phyloP scores from a whole-genome alignment of 2,113 vertebrate species.

The Platanista minor region DNA sequence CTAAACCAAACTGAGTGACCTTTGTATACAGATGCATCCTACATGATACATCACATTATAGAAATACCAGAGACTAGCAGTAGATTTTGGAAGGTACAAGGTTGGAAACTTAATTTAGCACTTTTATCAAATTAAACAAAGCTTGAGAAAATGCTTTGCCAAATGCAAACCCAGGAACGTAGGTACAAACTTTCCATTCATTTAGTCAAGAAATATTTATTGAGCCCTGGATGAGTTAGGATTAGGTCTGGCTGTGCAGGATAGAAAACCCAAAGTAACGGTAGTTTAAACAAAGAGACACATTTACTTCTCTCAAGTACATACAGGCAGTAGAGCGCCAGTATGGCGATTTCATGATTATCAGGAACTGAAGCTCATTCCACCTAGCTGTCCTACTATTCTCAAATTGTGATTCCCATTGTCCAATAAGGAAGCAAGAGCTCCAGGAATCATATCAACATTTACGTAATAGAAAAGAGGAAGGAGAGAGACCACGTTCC shows the following conservation, averaged over 20 bases:
- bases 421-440: not conserved
- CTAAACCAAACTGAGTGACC: not conserved
- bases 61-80: not conserved
- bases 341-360: rapidly evolving
- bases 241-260: not conserved
- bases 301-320: not conserved
- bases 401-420: not conserved
- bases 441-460: not conserved
- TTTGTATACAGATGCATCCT: not conserved
- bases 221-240: not conserved
- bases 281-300: not conserved
- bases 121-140: not conserved
- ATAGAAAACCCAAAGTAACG: not conserved
- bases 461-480: not conserved
- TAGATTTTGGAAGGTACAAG: not conserved
- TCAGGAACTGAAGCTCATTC: not conserved
- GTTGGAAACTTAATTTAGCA: not conserved
- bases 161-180: not conserved
- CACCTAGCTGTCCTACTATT: rapidly evolving
- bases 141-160: not conserved
- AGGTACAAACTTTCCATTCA: not conserved
- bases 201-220: not conserved
- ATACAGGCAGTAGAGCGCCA: rapidly evolving
- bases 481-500: not conserved
- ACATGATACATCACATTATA: not conserved